Conservation (phyloP, 2,113 vertebrate species). For the Brachyhypopomus gauderio region DNA sequence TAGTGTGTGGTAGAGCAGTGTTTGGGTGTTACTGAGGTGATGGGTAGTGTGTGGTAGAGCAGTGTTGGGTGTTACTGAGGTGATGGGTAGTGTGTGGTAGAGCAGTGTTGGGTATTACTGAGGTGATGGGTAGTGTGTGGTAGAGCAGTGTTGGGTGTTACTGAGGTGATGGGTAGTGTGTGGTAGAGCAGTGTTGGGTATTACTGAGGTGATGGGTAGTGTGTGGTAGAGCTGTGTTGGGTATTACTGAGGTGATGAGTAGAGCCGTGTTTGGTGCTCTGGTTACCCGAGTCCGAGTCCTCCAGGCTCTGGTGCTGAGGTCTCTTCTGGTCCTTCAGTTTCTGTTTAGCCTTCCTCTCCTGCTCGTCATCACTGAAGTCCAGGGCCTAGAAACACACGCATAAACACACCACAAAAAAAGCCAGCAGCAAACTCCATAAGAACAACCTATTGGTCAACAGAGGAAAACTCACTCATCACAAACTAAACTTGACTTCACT, state of each 20-base stretch:
- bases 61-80: neutral
- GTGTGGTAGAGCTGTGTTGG: neutral
- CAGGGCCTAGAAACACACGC: slow-evolving; percentile 74
- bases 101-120: neutral
- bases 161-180: neutral
- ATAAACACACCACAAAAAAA: neutral
- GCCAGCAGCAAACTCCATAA: neutral
- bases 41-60: neutral
- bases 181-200: neutral
- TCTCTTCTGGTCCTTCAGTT: slow-evolving; percentile 72
- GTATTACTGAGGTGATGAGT: too few relatives aligned
- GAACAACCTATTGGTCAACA: neutral
- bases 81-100: neutral
- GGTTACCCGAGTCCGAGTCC: slow-evolving; percentile 46
- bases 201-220: neutral
- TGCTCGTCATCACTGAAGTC: slow-evolving; percentile 96
- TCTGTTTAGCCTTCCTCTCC: slow-evolving; percentile 85
- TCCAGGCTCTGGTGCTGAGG: slow-evolving; percentile 57
- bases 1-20: neutral
- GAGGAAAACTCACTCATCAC: neutral
- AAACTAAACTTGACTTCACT: neutral
- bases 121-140: neutral
- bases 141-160: neutral
- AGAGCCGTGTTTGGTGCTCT: neutral
- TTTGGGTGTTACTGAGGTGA: neutral